A percentile compares a stretch with the other conserved stretches of the same genome.
These are phyloP conservation scores for Styela plicata DNA, from an alignment of 23 tunicate genomes.

Conservation along the genomic window DNA sequence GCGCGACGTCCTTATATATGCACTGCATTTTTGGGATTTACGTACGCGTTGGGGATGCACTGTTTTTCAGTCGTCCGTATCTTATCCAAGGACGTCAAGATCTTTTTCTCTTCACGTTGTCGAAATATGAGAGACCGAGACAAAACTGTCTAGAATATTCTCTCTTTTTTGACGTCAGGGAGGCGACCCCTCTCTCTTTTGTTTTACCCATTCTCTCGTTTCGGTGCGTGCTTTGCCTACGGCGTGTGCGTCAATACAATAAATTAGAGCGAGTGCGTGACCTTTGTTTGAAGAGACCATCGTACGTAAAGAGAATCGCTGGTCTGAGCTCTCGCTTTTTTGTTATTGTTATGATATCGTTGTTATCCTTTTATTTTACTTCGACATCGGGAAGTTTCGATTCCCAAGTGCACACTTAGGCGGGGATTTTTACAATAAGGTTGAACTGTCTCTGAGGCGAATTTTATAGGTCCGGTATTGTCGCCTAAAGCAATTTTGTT, in stretches of 20 bases:
- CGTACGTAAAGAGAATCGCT: constrained; percentile 4
- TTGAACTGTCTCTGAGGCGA: background rate
- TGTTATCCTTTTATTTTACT: background rate
- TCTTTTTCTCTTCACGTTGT: constrained; percentile 18
- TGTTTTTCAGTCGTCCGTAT: background rate
- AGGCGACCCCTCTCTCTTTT: background rate
- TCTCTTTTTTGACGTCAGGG: background rate
- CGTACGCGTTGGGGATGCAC: background rate
- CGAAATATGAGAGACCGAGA: background rate
- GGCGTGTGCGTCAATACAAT: background rate
- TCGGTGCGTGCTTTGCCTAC: background rate
- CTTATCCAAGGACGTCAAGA: constrained; percentile 1
- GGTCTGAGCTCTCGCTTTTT: background rate
- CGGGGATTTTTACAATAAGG: background rate
- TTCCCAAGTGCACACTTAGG: background rate
- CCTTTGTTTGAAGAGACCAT: background rate
- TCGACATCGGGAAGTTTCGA: background rate
- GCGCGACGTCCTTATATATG: background rate
- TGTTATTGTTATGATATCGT: background rate
- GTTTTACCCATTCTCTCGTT: background rate
- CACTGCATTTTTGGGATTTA: background rate
- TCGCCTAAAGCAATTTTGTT: background rate
- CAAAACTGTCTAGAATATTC: constrained; percentile 3
- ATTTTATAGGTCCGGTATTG: too few relatives aligned
- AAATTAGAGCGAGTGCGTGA: constrained; percentile 7